Percentiles rank a stretch among this genome's conserved stretches.
Evolutionary conservation across 1,140 invertebrate genomes (phyloP).

Genomic region (Pseudobourletiella spinata): DNA sequence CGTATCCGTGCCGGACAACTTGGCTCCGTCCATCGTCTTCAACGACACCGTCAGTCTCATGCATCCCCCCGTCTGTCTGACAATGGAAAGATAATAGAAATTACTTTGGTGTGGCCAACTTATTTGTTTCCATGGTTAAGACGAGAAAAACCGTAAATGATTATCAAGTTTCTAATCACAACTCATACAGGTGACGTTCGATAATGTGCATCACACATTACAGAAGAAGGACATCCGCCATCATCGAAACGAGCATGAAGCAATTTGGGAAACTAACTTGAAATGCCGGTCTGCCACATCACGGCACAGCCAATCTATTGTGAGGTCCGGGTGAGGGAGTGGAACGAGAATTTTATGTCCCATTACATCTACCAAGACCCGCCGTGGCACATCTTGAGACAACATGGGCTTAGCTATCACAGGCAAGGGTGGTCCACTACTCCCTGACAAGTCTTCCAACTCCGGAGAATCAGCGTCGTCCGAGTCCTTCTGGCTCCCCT

Average conservation of each 20-base stretch:
- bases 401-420: no score
- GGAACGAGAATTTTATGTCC: slow-evolving; percentile 22
- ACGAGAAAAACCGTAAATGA: not conserved
- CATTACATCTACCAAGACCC: not conserved
- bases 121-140: no score
- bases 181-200: not conserved
- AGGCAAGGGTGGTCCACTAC: no score
- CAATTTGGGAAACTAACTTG: slow-evolving; percentile 20
- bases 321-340: slow-evolving; percentile 11
- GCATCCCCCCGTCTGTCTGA: not conserved
- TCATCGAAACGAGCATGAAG: not conserved
- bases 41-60: slow-evolving; percentile 20
- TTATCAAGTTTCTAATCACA: not conserved
- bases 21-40: slow-evolving; percentile 26
- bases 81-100: no score
- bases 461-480: no score
- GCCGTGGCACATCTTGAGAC: not conserved
- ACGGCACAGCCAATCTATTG: slow-evolving; percentile 29
- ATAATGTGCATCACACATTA: slow-evolving; percentile 6
- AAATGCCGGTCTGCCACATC: slow-evolving; percentile 20
- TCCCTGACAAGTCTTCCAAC: no score
- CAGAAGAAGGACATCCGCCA: not conserved
- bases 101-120: no score
- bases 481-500: no score
- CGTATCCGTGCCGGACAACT: slow-evolving; percentile 18